phyloP scores from a whole-genome alignment of 2,888 invertebrate species.

The Hydroisotoma schaefferi region DNA sequence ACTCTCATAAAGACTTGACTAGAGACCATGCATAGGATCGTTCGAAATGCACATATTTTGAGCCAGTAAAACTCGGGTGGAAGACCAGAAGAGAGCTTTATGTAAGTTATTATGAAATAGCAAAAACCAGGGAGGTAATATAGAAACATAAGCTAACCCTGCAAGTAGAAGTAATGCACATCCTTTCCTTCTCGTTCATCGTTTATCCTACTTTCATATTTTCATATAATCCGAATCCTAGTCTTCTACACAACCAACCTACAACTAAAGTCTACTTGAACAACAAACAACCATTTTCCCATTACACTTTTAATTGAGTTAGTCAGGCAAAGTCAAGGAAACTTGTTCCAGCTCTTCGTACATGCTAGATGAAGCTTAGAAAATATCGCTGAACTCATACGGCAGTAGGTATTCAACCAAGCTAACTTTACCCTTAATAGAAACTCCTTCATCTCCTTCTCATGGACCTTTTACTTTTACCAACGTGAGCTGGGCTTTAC shows the following conservation, averaged over 20 bases:
- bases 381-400: slow-evolving; percentile 16
- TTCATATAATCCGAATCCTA: slow-evolving; percentile 13
- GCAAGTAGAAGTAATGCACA: not conserved
- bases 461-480: not conserved
- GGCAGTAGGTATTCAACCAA: slow-evolving; percentile 35
- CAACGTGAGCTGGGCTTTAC: not conserved
- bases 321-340: slow-evolving; percentile 45
- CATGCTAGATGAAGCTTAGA: not conserved
- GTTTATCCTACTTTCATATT: slow-evolving; percentile 11
- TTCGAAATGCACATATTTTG: not conserved
- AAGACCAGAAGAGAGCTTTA: not conserved
- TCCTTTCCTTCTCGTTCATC: not conserved
- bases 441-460: slow-evolving; percentile 24
- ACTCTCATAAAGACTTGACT: not conserved
- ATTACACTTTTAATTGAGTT: slow-evolving; percentile 49
- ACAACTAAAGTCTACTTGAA: slow-evolving; percentile 13
- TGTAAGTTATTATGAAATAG: not conserved
- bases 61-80: not conserved
- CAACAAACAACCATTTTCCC: slow-evolving; percentile 46
- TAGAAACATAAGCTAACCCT: too few relatives aligned
- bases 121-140: not conserved
- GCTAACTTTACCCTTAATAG: slow-evolving; percentile 46
- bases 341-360: slow-evolving; percentile 32
- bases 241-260: not conserved
- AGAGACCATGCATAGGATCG: not conserved